phyloP scores from a whole-genome alignment of 2,797 vertebrate genomes.

The Neosalanx taihuensis region DNA sequence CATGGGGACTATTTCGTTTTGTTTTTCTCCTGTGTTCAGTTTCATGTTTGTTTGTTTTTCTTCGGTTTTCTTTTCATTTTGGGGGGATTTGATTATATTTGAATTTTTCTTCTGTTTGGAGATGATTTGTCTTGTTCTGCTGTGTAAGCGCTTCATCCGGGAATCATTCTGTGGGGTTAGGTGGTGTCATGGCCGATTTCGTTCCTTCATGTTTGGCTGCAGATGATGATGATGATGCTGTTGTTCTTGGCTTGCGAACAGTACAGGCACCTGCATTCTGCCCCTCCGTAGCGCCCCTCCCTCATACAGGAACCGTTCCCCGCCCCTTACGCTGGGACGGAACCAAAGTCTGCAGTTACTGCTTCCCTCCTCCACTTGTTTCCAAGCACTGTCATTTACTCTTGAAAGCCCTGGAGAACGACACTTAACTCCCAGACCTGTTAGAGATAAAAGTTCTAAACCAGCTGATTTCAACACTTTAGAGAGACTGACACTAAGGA shows the following conservation, averaged over 20 bases:
- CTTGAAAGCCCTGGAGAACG: constrained; percentile 31
- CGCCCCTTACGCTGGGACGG: background rate
- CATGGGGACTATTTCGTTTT: constrained; percentile 52
- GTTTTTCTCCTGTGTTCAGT: constrained; percentile 24
- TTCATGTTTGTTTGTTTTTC: constrained; percentile 53
- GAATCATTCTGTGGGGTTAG: constrained; percentile 69
- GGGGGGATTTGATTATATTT: constrained; percentile 34
- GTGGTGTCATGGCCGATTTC: constrained; percentile 71
- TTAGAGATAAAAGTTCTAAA: too few relatives aligned
- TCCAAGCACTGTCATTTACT: constrained; percentile 23
- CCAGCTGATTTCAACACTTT: constrained; percentile 56
- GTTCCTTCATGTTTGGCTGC: constrained; percentile 89
- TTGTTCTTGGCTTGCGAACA: constrained; percentile 74
- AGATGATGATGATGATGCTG: constrained; percentile 76
- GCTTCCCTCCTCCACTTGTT: background rate
- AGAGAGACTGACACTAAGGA: constrained; percentile 51
- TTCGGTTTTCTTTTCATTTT: constrained; percentile 34
- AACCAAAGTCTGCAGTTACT: background rate
- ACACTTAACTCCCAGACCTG: constrained; percentile 17
- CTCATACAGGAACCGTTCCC: constrained; percentile 50
- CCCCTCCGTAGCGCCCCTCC: constrained; percentile 14
- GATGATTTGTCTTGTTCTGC: constrained; percentile 25
- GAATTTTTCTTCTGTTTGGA: constrained; percentile 41
- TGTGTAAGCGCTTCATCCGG: constrained; percentile 67
- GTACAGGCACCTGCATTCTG: constrained; percentile 92